Conservation (phyloP, 2,888 invertebrate genomes). For the Quadroppia sp. region DNA sequence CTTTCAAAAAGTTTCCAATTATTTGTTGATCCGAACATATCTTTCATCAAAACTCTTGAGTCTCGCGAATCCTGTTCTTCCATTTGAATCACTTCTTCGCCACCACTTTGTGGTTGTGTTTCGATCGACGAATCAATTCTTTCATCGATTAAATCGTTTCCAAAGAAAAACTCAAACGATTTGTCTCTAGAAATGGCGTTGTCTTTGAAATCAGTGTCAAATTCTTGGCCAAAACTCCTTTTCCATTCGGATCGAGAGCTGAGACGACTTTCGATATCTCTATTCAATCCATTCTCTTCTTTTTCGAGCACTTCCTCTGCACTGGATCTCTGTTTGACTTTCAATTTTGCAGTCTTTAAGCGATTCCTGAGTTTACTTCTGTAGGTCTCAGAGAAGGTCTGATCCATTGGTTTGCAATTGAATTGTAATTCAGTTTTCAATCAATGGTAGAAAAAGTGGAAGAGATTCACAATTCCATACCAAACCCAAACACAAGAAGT, state of each 20-base stretch:
- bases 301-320: not conserved
- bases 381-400: slow-evolving; percentile 19
- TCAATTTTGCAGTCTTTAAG: not conserved
- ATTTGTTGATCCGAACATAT: not conserved
- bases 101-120: not conserved
- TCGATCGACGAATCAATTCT: not conserved
- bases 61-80: not conserved
- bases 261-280: not conserved
- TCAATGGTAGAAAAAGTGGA: too few species aligned
- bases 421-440: not conserved
- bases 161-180: not conserved
- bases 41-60: slow-evolving; percentile 8
- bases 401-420: not conserved
- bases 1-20: slow-evolving; percentile 13
- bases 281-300: not conserved
- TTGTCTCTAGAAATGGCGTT: not conserved
- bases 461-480: too few species aligned
- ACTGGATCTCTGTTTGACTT: not conserved
- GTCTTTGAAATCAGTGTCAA: not conserved
- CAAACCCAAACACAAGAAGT: too few species aligned
- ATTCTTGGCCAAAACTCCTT: not conserved
- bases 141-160: not conserved
- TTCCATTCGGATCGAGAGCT: not conserved
- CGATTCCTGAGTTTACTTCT: slow-evolving; percentile 18
- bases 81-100: slow-evolving; percentile 25